Conservation (phyloP, 2,113 vertebrate species). For the Euleptes europaea region DNA sequence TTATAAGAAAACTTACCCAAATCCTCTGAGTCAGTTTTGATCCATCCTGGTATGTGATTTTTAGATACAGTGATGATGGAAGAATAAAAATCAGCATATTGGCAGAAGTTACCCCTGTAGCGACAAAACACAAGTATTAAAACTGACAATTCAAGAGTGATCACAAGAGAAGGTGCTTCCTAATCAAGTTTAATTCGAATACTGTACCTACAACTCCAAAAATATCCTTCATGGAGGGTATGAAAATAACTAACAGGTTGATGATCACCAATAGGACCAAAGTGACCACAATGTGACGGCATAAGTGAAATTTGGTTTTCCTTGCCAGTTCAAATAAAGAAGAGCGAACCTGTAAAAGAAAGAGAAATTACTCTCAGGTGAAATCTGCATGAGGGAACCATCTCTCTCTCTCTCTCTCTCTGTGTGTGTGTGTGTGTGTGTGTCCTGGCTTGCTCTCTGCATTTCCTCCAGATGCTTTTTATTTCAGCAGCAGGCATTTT, state of each 20-base stretch:
- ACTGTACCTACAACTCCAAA: slow-evolving; percentile 82
- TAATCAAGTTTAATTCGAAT: slow-evolving; percentile 35
- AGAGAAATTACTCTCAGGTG: slow-evolving; percentile 26
- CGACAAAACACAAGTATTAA: slow-evolving; percentile 39
- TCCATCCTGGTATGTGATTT: slow-evolving; percentile 77
- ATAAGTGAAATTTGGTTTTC: slow-evolving; percentile 77
- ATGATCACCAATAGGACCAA: slow-evolving; percentile 72
- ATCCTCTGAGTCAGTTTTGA: slow-evolving; percentile 75
- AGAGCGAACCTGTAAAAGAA: slow-evolving; percentile 74
- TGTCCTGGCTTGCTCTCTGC: no score
- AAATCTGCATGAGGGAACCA: not conserved
- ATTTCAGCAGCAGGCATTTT: not conserved
- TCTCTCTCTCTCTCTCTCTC: not conserved
- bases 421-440: not conserved
- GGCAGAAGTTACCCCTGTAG: slow-evolving; percentile 80
- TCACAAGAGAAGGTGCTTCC: slow-evolving; percentile 11
- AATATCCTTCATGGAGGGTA: slow-evolving; percentile 82
- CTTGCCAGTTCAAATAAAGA: slow-evolving; percentile 79
- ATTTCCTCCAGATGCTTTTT: slow-evolving; percentile 15
- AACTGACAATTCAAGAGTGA: not conserved
- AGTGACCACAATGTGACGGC: slow-evolving; percentile 72
- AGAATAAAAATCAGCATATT: slow-evolving; percentile 87
- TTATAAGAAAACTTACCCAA: slow-evolving; percentile 69
- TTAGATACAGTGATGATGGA: slow-evolving; percentile 80
- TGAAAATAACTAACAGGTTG: slow-evolving; percentile 80